These are phyloP conservation scores for Pilophorus perplexus DNA, from an alignment of 2,888 invertebrate species.

Conservation along the genomic window DNA sequence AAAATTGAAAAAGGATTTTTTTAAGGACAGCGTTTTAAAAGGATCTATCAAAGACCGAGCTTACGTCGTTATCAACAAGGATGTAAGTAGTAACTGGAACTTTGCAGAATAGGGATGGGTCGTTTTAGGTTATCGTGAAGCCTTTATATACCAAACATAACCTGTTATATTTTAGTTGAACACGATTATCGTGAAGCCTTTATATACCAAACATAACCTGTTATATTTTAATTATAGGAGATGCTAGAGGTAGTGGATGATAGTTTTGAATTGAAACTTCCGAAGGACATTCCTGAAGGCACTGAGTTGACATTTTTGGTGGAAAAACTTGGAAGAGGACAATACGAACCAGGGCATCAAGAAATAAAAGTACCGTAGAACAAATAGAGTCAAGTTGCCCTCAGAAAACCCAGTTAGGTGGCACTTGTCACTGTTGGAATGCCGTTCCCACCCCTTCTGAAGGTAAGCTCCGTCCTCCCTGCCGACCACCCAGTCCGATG, in stretches of 20 bases:
- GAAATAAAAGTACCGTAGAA: conserved; percentile 55
- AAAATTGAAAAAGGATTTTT: conserved; percentile 56
- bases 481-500: too few relatives aligned
- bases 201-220: not conserved
- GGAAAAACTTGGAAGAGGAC: conserved; percentile 82
- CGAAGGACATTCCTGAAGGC: conserved; percentile 46
- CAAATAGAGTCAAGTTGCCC: too few relatives aligned
- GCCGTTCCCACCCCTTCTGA: too few relatives aligned
- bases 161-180: too few relatives aligned
- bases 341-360: conserved; percentile 59
- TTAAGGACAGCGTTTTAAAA: conserved; percentile 55
- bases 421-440: not conserved
- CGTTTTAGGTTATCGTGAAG: too few relatives aligned
- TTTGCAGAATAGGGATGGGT: not conserved
- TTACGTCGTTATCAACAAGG: conserved; percentile 60
- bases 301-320: conserved; percentile 54
- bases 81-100: conserved; percentile 47
- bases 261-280: conserved; percentile 35
- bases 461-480: too few relatives aligned
- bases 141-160: not conserved
- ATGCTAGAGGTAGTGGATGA: not conserved
- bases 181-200: too few relatives aligned
- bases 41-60: conserved; percentile 66
- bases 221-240: too few relatives aligned
- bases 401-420: too few relatives aligned